These are phyloP conservation scores for Pinna nobilis DNA, from an alignment of 1,140 invertebrate species.

Conservation along the genomic window DNA sequence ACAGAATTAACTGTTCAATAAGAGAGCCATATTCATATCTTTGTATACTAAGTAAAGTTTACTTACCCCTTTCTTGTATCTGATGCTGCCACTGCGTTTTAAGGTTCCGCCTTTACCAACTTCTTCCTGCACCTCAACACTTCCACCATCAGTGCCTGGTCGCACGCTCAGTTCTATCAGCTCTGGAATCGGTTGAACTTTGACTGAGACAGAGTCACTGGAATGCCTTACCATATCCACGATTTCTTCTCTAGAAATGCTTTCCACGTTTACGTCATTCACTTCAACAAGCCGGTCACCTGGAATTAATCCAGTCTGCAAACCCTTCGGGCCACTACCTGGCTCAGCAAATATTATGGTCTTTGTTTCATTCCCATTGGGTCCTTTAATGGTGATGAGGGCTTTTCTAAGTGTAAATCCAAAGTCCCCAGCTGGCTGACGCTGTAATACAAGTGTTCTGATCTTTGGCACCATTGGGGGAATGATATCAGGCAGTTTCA, in stretches of 20 bases:
- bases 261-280: conserved; percentile 89
- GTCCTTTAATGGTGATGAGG: conserved; percentile 72
- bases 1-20: no score
- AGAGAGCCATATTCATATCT: no score
- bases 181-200: conserved; percentile 80
- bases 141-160: conserved; percentile 70
- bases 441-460: conserved; percentile 84
- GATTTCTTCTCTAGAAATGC: conserved; percentile 91
- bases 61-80: conserved; percentile 67
- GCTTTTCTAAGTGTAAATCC: conserved; percentile 92
- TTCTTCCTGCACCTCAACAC: conserved; percentile 79
- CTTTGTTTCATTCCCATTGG: conserved; percentile 73
- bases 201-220: conserved; percentile 86
- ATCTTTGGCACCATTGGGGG: conserved; percentile 85
- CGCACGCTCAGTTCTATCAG: conserved; percentile 84
- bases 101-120: conserved; percentile 86
- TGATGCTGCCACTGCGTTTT: conserved; percentile 81
- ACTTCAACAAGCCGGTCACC: conserved; percentile 95
- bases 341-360: conserved; percentile 95
- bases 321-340: conserved; percentile 79
- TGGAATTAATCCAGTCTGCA: conserved; percentile 88
- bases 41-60: not conserved
- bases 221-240: conserved; percentile 94
- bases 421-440: conserved; percentile 93
- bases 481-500: conserved; percentile 86